Evolutionary conservation across 1,140 invertebrate genomes (phyloP).

Genomic region (Papilio polyxenes): DNA sequence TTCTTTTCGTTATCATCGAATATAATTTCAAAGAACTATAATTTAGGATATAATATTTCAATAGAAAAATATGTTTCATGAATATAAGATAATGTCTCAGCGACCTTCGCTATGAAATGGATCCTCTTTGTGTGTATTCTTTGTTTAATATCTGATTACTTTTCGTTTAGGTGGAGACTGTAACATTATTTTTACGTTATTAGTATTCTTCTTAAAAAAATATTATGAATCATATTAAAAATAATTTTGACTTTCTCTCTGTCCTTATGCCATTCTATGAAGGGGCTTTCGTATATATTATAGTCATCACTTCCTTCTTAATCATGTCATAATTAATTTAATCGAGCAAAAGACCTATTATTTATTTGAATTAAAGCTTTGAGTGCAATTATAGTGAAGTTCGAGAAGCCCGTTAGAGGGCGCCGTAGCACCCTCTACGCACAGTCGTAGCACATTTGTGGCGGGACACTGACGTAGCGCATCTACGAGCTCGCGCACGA

Average conservation of each 20-base stretch:
- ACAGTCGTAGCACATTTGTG: constrained; percentile 26
- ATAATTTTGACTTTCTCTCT: too few species aligned
- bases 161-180: constrained; percentile 14
- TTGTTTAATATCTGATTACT: constrained; percentile 12
- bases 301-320: too few species aligned
- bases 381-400: neutral
- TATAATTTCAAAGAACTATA: too few species aligned
- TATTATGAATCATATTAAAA: too few species aligned
- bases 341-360: neutral
- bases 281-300: too few species aligned
- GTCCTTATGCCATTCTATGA: too few species aligned
- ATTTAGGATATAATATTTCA: neutral
- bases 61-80: neutral
- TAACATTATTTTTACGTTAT: neutral
- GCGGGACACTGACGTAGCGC: neutral
- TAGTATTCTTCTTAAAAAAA: too few species aligned
- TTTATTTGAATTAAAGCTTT: neutral
- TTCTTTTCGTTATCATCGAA: too few species aligned
- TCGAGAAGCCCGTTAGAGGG: constrained; percentile 20
- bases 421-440: constrained; percentile 21
- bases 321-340: too few species aligned
- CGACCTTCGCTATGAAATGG: constrained; percentile 26
- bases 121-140: constrained; percentile 2
- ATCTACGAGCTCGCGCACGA: constrained; percentile 2
- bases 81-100: neutral